Conservation (phyloP, 1,140 invertebrate genomes). For the Drosophila carrolli region DNA sequence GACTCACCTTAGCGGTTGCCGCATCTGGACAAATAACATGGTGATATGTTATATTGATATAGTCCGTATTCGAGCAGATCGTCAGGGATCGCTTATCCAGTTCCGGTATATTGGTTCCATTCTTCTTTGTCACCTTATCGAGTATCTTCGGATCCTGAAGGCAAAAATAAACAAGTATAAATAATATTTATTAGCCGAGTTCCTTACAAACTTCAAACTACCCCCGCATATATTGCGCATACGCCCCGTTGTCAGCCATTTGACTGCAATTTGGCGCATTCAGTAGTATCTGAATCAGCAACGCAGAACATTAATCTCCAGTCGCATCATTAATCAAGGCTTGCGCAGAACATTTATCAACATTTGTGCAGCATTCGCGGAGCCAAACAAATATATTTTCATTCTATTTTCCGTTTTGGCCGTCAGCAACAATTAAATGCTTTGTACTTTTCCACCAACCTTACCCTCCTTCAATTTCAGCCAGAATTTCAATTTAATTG, state of each 20-base stretch:
- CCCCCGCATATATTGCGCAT: slow-evolving; percentile 21
- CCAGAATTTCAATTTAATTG: slow-evolving; percentile 8
- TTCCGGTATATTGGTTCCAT: slow-evolving; percentile 88
- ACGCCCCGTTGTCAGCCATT: slow-evolving; percentile 39
- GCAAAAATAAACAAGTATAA: slow-evolving; percentile 10
- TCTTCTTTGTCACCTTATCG: slow-evolving; percentile 91
- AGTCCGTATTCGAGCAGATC: slow-evolving; percentile 99
- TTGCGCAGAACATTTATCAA: slow-evolving; percentile 68
- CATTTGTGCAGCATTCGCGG: slow-evolving; percentile 60
- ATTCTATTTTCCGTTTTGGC: slow-evolving; percentile 41
- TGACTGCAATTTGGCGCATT: slow-evolving; percentile 60
- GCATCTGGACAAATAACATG: slow-evolving; percentile 97
- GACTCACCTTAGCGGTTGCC: slow-evolving; percentile 94
- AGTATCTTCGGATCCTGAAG: slow-evolving; percentile 93
- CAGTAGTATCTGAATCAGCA: slow-evolving; percentile 19
- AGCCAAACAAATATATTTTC: slow-evolving; percentile 16
- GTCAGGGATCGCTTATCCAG: slow-evolving; percentile 98
- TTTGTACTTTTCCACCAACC: slow-evolving; percentile 2
- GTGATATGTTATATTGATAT: slow-evolving; percentile 99
- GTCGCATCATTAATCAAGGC: slow-evolving; percentile 74
- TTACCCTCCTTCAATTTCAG: not conserved
- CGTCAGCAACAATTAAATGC: slow-evolving; percentile 33
- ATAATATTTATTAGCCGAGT: slow-evolving; percentile 1
- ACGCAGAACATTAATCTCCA: slow-evolving; percentile 68
- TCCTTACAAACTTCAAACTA: not conserved